Percentiles rank a stretch among this genome's conserved stretches.
These are phyloP conservation scores for Phalloptychus januarius DNA, from an alignment of 2,797 vertebrate species.

Conservation along the genomic window DNA sequence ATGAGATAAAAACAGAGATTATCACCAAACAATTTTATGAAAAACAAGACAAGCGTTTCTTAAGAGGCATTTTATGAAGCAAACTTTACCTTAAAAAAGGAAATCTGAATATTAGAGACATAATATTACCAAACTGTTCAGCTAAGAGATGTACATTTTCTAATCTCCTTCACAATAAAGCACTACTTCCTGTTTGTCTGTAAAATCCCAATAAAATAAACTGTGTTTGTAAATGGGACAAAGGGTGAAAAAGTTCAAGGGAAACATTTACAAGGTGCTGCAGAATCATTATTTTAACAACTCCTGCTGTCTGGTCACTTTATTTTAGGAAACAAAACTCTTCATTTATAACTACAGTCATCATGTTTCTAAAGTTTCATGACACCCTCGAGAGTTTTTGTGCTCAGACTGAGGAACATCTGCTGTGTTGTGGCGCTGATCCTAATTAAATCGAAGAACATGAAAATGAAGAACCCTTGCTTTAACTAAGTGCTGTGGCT, in stretches of 20 bases:
- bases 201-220: background rate
- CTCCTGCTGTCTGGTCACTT: background rate
- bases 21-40: background rate
- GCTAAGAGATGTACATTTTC: background rate
- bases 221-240: background rate
- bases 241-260: background rate
- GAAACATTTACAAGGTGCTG: background rate
- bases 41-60: background rate
- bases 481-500: constrained; percentile 25
- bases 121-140: background rate
- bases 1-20: background rate
- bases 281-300: background rate
- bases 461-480: constrained; percentile 57
- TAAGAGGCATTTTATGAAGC: background rate
- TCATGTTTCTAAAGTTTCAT: constrained; percentile 29
- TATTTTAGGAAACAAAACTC: background rate
- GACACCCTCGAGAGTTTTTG: constrained; percentile 39
- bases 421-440: constrained; percentile 39
- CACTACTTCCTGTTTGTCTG: background rate
- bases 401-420: constrained; percentile 32
- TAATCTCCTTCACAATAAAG: background rate
- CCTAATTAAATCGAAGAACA: constrained; percentile 63
- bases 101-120: too few relatives aligned
- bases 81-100: too few relatives aligned
- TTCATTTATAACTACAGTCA: background rate